Conservation (phyloP, 2,888 invertebrate species). For the Blastobasis adustella region DNA sequence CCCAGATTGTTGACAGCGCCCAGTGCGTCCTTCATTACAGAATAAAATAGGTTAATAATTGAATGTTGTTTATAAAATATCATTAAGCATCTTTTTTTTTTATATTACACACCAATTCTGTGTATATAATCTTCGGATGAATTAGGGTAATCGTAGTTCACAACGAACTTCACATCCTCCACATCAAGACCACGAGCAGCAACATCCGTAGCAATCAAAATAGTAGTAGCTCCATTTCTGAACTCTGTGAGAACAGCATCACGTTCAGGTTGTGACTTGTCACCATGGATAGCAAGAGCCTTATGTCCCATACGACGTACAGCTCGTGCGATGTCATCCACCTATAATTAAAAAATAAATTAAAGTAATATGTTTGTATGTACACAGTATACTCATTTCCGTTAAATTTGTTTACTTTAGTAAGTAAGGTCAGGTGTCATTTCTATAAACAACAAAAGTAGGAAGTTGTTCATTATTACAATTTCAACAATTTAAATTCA, state of each 20-base stretch:
- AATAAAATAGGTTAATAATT: not conserved
- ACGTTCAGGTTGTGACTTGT: conserved; percentile 95
- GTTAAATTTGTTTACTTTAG: not conserved
- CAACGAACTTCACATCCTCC: conserved; percentile 97
- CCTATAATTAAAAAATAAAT: conserved; percentile 71
- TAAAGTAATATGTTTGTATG: not conserved
- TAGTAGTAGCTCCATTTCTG: conserved; percentile 89
- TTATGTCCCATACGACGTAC: conserved; percentile 89
- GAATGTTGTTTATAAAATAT: not conserved
- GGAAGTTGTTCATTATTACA: no score
- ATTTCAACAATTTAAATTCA: no score
- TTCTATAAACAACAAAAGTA: no score
- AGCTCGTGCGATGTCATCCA: conserved; percentile 92
- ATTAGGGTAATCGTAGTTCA: conserved; percentile 98
- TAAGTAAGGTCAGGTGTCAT: not conserved
- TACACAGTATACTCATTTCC: not conserved
- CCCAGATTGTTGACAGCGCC: conserved; percentile 93
- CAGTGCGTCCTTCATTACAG: conserved; percentile 80
- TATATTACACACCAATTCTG: conserved; percentile 81
- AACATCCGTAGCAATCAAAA: conserved; percentile 96
- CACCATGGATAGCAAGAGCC: conserved; percentile 94
- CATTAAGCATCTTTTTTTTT: no score
- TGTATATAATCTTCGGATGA: conserved; percentile 99
- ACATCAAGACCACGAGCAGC: conserved; percentile 93
- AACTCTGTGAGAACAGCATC: conserved; percentile 94